Percentiles rank a stretch among this genome's conserved stretches.
These are phyloP conservation scores for Drosophila sproati DNA, from an alignment of 1,140 invertebrate species.

Conservation along the genomic window DNA sequence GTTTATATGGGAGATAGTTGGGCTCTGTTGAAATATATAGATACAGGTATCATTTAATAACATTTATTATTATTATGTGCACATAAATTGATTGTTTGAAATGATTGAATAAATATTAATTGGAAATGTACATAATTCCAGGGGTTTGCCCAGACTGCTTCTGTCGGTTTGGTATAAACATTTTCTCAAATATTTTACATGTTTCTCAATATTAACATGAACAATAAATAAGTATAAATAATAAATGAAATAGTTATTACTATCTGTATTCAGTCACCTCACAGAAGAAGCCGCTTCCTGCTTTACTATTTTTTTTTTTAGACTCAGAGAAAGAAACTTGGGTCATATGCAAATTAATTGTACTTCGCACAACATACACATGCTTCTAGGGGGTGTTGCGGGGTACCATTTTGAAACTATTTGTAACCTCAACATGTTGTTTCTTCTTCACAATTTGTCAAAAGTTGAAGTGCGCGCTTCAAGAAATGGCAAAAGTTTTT, in stretches of 20 bases:
- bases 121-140: too few relatives aligned
- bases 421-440: conserved; percentile 20
- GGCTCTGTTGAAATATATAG: too few relatives aligned
- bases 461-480: conserved; percentile 11
- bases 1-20: too few relatives aligned
- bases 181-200: too few relatives aligned
- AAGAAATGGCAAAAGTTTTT: conserved; percentile 46
- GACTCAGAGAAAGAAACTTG: conserved; percentile 10
- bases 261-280: not conserved
- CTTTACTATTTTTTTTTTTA: not conserved
- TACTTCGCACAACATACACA: conserved; percentile 36
- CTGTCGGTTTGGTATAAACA: too few relatives aligned
- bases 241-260: conserved; percentile 2
- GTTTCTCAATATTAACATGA: too few relatives aligned
- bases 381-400: conserved; percentile 7
- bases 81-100: too few relatives aligned
- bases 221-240: too few relatives aligned
- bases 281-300: conserved; percentile 1
- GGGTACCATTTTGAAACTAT: conserved; percentile 12
- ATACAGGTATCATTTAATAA: too few relatives aligned
- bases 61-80: too few relatives aligned
- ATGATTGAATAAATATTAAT: too few relatives aligned
- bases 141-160: too few relatives aligned
- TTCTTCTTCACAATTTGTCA: conserved; percentile 20
- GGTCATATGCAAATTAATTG: conserved; percentile 56